phyloP scores from a whole-genome alignment of 2,113 vertebrate species.

The Gasterosteus aculeatus region DNA sequence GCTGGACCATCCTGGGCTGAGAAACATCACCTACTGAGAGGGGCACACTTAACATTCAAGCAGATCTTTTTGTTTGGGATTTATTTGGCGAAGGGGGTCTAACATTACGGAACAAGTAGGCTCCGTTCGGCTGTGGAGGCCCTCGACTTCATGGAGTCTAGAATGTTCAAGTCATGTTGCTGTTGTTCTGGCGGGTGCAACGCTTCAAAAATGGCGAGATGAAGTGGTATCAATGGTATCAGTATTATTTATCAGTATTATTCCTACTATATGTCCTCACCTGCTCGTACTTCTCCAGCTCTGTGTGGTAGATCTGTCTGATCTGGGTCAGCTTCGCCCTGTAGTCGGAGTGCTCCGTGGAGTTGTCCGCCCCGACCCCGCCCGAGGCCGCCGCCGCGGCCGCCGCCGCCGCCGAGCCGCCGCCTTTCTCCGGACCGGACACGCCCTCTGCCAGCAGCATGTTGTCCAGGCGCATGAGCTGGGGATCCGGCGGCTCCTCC shows the following conservation, averaged over 20 bases:
- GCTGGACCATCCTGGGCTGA: conserved; percentile 43
- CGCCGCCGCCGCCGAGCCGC: conserved; percentile 89
- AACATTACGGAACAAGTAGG: background rate
- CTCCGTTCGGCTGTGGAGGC: background rate
- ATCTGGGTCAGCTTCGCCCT: conserved; percentile 97
- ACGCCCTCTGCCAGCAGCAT: conserved; percentile 97
- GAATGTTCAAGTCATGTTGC: background rate
- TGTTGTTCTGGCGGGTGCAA: background rate
- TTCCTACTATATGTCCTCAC: conserved; percentile 71
- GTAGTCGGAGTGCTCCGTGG: conserved; percentile 95
- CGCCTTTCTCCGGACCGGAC: conserved; percentile 94
- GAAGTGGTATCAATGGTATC: too few species aligned
- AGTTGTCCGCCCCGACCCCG: conserved; percentile 90
- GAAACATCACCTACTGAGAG: conserved; percentile 21
- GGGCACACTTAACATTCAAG: background rate
- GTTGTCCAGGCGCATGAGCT: conserved; percentile 98
- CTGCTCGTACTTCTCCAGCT: conserved; percentile 99
- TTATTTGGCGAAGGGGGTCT: background rate
- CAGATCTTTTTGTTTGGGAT: background rate
- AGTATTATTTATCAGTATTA: background rate
- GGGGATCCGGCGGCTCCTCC: conserved; percentile 95
- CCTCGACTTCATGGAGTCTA: background rate
- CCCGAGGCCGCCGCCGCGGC: conserved; percentile 90
- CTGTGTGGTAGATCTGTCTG: conserved; percentile 98
- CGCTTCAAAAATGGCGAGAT: background rate